These are phyloP conservation scores for Paracentrotus lividus DNA, from an alignment of 53 echinoderm and acorn worm species.

Conservation along the genomic window DNA sequence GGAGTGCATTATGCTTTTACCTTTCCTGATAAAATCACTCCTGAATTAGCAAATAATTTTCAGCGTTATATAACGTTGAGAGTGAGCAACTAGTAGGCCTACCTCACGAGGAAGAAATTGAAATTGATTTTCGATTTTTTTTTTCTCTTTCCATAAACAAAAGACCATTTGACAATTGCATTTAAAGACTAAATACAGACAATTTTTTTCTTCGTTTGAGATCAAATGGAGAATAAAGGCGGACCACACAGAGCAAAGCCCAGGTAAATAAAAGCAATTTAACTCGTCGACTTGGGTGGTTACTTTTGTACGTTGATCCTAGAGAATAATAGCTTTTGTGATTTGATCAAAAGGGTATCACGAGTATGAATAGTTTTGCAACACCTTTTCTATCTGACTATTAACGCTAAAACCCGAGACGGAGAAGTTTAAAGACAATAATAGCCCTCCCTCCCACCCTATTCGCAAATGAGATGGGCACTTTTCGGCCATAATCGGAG, in stretches of 20 bases:
- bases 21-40: neutral
- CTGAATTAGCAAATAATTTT: neutral
- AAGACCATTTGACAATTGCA: neutral
- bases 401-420: neutral
- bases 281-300: constrained; percentile 10
- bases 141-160: neutral
- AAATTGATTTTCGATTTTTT: neutral
- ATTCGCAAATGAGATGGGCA: too few relatives aligned
- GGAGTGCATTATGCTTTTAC: neutral
- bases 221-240: constrained; percentile 3
- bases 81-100: too few relatives aligned
- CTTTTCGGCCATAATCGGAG: too few relatives aligned
- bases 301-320: neutral
- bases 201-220: neutral
- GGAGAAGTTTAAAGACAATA: too few relatives aligned
- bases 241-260: neutral
- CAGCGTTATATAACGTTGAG: neutral
- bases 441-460: too few relatives aligned
- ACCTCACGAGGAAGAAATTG: too few relatives aligned
- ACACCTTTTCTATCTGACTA: neutral
- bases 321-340: neutral
- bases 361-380: neutral
- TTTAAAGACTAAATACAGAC: neutral
- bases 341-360: neutral
- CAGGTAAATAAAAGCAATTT: neutral